These are phyloP conservation scores for Aplysina aerophoba DNA, from an alignment of 37 sponge, comb jelly and placozoan genomes.

Conservation along the genomic window DNA sequence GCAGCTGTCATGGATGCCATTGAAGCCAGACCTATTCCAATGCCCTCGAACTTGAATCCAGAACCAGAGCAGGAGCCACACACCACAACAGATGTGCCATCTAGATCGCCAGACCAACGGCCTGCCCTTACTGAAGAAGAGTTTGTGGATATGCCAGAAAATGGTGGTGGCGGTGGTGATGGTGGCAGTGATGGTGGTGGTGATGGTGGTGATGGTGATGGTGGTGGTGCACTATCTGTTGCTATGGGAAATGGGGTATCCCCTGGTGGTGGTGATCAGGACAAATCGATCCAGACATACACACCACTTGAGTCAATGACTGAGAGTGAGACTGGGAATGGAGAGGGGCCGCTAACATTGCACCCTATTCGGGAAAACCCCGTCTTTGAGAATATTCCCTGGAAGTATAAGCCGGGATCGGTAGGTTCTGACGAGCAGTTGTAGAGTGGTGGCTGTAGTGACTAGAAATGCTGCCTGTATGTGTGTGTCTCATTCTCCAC, in stretches of 20 bases:
- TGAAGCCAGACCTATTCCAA: not conserved
- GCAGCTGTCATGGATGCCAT: slow-evolving; percentile 36
- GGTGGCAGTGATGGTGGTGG: no score
- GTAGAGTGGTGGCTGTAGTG: not conserved
- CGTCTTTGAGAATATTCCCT: slow-evolving; percentile 11
- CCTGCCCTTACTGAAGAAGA: not conserved
- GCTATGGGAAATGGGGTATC: no score
- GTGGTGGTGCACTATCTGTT: no score
- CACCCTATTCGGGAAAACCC: not conserved
- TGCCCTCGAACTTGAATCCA: not conserved
- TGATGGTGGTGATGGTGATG: no score
- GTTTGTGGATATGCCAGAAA: not conserved
- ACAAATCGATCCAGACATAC: not conserved
- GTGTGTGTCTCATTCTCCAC: no score
- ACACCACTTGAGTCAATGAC: not conserved
- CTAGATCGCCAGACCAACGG: not conserved
- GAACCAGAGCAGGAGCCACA: not conserved
- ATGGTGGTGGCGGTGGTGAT: no score
- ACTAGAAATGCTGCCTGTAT: no score
- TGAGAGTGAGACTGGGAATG: not conserved
- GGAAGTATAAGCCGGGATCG: slow-evolving; percentile 4
- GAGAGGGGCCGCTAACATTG: not conserved
- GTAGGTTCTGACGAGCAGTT: no score
- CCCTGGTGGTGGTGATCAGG: no score
- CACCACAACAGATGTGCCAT: not conserved